These are phyloP conservation scores for Tetramorium parvispinum DNA, from an alignment of 1,140 invertebrate species.

Conservation along the genomic window DNA sequence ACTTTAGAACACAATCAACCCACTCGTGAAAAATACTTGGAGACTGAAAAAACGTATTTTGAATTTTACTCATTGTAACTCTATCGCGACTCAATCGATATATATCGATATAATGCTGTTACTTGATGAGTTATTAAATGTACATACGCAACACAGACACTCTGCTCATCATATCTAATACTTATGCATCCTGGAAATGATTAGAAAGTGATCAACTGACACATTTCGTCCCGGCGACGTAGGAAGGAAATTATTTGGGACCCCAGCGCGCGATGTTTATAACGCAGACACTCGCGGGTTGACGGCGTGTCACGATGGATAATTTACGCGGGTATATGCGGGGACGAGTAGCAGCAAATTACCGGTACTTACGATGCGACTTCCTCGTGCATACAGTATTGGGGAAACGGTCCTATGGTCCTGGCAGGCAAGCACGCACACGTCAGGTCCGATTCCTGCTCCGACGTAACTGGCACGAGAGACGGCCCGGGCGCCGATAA, in stretches of 20 bases:
- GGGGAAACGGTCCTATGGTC: constrained; percentile 1
- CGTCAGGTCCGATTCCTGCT: constrained; percentile 22
- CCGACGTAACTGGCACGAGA: constrained; percentile 33
- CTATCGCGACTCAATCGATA: background rate
- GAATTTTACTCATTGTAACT: background rate
- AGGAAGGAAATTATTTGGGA: constrained; percentile 2
- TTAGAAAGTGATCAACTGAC: background rate
- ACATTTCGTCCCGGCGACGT: background rate
- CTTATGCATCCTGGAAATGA: background rate
- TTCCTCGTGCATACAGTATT: constrained; percentile 21
- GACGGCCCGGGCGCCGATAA: constrained; percentile 21
- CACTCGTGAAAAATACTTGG: background rate
- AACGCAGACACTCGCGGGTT: background rate
- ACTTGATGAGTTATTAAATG: background rate
- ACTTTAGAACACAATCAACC: background rate
- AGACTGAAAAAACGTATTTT: background rate
- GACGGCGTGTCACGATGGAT: constrained; percentile 29
- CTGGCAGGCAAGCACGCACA: background rate
- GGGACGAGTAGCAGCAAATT: constrained; percentile 22
- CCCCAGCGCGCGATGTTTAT: background rate
- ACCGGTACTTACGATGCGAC: constrained; percentile 40
- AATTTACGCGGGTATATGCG: constrained; percentile 37
- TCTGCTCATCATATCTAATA: background rate
- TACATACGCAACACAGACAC: background rate
- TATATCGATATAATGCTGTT: background rate